Evolutionary conservation across 2,797 vertebrate genomes (phyloP).

Genomic region (Molossus molossus): DNA sequence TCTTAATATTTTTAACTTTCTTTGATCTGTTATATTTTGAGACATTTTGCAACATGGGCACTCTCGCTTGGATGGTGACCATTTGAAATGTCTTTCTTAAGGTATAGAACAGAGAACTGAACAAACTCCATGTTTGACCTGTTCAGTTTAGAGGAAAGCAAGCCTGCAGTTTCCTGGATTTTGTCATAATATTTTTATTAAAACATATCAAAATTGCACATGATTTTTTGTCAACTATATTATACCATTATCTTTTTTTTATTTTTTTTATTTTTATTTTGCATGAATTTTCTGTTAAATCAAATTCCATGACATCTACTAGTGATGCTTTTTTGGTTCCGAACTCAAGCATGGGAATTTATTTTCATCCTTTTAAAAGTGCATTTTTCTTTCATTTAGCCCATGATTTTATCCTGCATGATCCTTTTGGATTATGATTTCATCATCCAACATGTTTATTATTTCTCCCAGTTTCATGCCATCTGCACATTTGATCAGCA

Average conservation of each 20-base stretch:
- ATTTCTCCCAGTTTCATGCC: conserved; percentile 36
- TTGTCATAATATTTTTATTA: neutral
- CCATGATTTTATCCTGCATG: neutral
- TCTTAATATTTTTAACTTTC: conserved; percentile 2
- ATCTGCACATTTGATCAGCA: neutral
- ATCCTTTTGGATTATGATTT: conserved; percentile 49
- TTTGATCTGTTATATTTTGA: neutral
- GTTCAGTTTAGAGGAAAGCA: neutral
- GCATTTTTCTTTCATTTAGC: neutral
- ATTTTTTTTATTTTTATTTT: conserved; percentile 54
- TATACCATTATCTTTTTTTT: neutral
- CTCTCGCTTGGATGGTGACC: neutral
- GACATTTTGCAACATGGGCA: neutral
- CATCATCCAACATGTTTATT: conserved; percentile 17
- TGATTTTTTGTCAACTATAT: neutral
- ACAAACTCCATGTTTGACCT: neutral
- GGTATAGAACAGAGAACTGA: neutral
- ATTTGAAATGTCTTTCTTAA: conserved; percentile 39
- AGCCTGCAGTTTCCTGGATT: neutral
- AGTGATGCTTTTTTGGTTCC: neutral
- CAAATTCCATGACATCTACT: neutral
- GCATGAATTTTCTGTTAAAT: conserved; percentile 20
- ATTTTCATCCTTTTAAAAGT: conserved; percentile 20
- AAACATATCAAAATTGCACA: neutral
- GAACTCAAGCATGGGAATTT: neutral